phyloP scores from a whole-genome alignment of 2,888 invertebrate genomes.

The Drosophila anomalata region DNA sequence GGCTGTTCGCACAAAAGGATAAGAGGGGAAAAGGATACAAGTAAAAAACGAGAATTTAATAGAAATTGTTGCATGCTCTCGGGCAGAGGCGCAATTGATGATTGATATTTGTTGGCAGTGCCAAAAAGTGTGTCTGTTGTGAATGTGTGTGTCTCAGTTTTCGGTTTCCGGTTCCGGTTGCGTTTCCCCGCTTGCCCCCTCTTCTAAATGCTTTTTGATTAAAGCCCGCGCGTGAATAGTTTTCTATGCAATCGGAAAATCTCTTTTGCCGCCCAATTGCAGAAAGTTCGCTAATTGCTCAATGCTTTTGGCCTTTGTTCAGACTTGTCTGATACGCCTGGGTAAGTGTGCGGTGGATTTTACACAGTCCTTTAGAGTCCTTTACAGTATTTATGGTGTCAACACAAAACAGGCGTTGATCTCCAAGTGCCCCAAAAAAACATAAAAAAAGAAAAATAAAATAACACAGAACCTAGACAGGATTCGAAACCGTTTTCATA shows the following conservation, averaged over 20 bases:
- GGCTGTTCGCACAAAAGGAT: slow-evolving; percentile 28
- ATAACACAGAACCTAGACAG: slow-evolving; percentile 2
- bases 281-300: slow-evolving; percentile 41
- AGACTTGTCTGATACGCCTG: slow-evolving; percentile 2
- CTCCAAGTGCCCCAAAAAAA: slow-evolving; percentile 9
- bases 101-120: slow-evolving; percentile 59
- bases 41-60: slow-evolving; percentile 23
- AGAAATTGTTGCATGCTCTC: slow-evolving; percentile 63
- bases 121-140: slow-evolving; percentile 21
- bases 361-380: neutral
- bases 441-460: neutral
- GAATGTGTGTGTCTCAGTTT: slow-evolving; percentile 30
- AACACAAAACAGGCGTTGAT: slow-evolving; percentile 34
- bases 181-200: neutral
- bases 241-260: slow-evolving; percentile 64
- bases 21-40: slow-evolving; percentile 15
- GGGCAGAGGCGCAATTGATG: slow-evolving; percentile 55
- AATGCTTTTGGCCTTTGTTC: slow-evolving; percentile 31
- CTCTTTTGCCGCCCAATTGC: slow-evolving; percentile 32
- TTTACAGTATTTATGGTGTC: slow-evolving; percentile 35
- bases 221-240: slow-evolving; percentile 65
- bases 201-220: slow-evolving; percentile 55
- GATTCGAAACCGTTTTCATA: slow-evolving; percentile 37
- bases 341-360: slow-evolving; percentile 29
- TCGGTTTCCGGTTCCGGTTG: neutral